Evolutionary conservation across 2,797 vertebrate genomes (phyloP), one percentile per base, ranked within the genome.

Genomic region (Adrianichthys oophorus): DNA sequence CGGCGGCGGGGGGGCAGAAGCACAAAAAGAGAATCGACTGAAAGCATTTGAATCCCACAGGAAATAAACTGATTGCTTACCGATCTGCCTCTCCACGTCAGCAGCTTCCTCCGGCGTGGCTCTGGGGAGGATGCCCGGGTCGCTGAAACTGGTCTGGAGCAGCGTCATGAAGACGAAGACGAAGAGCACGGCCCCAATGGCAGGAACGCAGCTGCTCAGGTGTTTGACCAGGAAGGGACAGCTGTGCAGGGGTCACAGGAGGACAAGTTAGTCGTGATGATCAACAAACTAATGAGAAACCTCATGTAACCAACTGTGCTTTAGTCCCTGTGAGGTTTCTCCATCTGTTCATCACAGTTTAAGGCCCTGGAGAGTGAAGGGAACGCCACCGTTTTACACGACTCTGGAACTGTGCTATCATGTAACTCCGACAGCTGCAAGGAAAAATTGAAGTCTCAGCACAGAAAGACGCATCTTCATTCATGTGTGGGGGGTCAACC

Each of bases 71-170:
- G 26, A 7, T 7, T 26, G 26, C 29, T 10, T 8, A 32, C 96
- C 95, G 0, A 98, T 98, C 74, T 96, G 90, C 70, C 93, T 98
- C 72, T 98, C 96, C 42, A 95, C 88, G 72, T 96, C 93, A 0
- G 94, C 93, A 0, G 95, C 96, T 86, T 98, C 96, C 1, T 95
- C 95, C 0, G 93, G 90, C 0, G 95, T 96, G n/a, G 96, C 96
- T 80, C 96, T 91, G 66, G 96, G 96, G 70, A 98, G 90, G 85
- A 98, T 98, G 1, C 96, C 96, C 0, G 96, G 96, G 84, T 98
- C 96, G 0, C 92, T 93, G 91, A 97, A 95, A 79, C 95, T 98
- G 1, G 96, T 98, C 86, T 95, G 96, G 26, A 98, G 93, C 75
- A 98, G 87, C 53, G 94, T 95, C 91, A 95, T 91, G 90, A 98